phyloP scores from a whole-genome alignment of 2,113 vertebrate species.

The Boulengeromyrus knoepffleri region DNA sequence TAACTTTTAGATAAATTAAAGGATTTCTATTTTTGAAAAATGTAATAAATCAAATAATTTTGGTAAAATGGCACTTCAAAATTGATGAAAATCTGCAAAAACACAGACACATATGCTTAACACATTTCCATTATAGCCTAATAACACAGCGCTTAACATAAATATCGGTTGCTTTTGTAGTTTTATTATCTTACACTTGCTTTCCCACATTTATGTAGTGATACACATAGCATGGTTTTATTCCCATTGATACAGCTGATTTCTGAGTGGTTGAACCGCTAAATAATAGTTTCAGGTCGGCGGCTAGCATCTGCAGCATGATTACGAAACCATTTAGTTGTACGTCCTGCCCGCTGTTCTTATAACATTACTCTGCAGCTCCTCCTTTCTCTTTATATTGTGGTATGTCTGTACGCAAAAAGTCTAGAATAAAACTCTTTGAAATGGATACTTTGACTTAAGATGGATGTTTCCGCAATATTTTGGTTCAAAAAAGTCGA shows the following conservation, averaged over 20 bases:
- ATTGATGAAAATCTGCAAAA: neutral
- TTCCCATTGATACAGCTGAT: neutral
- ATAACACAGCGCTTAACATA: neutral
- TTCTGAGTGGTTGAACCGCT: neutral
- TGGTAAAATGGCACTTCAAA: neutral
- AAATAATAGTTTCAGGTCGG: neutral
- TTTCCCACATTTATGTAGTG: neutral
- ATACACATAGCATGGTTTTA: neutral
- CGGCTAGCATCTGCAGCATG: neutral
- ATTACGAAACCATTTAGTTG: neutral
- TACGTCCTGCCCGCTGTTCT: neutral
- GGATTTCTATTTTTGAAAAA: neutral
- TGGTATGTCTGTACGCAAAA: neutral
- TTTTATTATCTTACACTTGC: neutral
- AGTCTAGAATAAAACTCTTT: neutral
- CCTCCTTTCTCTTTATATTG: neutral
- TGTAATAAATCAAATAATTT: neutral
- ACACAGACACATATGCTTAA: neutral
- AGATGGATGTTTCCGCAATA: neutral
- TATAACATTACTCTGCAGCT: neutral
- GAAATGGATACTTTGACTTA: neutral
- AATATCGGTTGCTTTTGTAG: neutral
- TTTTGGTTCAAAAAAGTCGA: neutral
- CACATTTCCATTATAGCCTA: neutral
- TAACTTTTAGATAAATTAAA: neutral